A percentile compares a stretch with the other conserved stretches of the same genome.
phyloP scores from a whole-genome alignment of 2,888 invertebrate species.

The Phasia obesa region DNA sequence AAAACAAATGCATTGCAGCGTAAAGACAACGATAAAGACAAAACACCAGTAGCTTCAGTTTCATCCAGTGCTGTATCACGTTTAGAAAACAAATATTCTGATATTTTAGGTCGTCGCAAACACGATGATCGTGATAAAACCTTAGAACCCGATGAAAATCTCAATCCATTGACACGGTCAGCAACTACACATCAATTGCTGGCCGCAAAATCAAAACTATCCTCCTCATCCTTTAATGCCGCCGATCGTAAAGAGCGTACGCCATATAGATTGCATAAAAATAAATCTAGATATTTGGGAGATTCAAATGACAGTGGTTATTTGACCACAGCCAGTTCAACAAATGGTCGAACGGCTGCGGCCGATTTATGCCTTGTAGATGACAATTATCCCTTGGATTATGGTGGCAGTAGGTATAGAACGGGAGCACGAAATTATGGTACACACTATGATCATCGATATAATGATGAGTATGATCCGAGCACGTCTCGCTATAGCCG shows the following conservation, averaged over 20 bases:
- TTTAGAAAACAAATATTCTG: slow-evolving; percentile 90
- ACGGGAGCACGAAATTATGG: slow-evolving; percentile 73
- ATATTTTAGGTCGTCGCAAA: slow-evolving; percentile 88
- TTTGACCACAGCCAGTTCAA: slow-evolving; percentile 75
- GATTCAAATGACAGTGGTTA: slow-evolving; percentile 80
- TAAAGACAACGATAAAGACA: slow-evolving; percentile 80
- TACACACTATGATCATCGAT: slow-evolving; percentile 72
- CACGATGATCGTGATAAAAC: slow-evolving; percentile 87
- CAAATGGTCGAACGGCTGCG: slow-evolving; percentile 72
- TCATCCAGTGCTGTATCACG: slow-evolving; percentile 85
- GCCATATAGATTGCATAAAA: slow-evolving; percentile 79
- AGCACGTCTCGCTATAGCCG: slow-evolving; percentile 73
- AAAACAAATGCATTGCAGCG: slow-evolving; percentile 70
- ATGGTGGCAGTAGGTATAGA: slow-evolving; percentile 73
- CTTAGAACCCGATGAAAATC: slow-evolving; percentile 85
- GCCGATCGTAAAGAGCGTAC: slow-evolving; percentile 83
- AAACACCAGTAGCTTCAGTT: slow-evolving; percentile 77
- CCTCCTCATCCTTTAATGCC: slow-evolving; percentile 84
- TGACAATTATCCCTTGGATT: slow-evolving; percentile 79
- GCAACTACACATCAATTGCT: slow-evolving; percentile 88
- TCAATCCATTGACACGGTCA: slow-evolving; percentile 86
- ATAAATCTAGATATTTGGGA: slow-evolving; percentile 79
- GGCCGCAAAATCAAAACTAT: slow-evolving; percentile 85
- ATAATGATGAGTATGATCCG: slow-evolving; percentile 78
- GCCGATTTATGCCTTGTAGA: slow-evolving; percentile 75